phyloP scores from a whole-genome alignment of 2,797 vertebrate species.

The Cossypha dichroa region DNA sequence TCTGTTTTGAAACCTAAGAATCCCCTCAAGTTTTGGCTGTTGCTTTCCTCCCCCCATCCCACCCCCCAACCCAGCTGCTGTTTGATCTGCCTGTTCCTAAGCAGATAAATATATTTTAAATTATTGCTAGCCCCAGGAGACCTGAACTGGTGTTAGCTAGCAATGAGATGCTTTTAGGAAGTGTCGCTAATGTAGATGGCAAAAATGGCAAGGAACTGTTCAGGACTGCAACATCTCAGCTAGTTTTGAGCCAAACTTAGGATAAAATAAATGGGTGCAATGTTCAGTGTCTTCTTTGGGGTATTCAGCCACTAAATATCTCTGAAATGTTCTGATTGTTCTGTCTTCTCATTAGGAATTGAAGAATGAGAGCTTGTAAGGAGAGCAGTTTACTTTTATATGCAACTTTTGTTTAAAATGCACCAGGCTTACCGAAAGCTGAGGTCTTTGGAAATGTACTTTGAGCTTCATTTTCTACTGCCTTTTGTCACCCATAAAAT shows the following conservation, averaged over 20 bases:
- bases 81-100: constrained; percentile 34
- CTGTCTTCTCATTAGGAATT: neutral
- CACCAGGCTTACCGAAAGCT: neutral
- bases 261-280: neutral
- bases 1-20: constrained; percentile 37
- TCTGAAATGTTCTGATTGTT: neutral
- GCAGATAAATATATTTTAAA: constrained; percentile 59
- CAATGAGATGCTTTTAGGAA: constrained; percentile 1
- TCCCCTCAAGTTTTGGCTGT: neutral
- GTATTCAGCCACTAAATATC: neutral
- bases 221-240: neutral
- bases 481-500: neutral
- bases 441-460: neutral
- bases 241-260: neutral
- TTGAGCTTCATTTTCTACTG: neutral
- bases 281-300: neutral
- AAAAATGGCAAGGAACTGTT: neutral
- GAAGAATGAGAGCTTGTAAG: neutral
- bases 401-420: neutral
- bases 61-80: neutral
- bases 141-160: neutral
- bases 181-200: neutral
- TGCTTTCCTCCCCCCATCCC: neutral
- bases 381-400: neutral
- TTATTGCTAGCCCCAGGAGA: constrained; percentile 16